Evolutionary conservation across 2,888 invertebrate genomes (phyloP), one percentile per base, ranked within the genome.

Genomic region (Hybos culiciformis): DNA sequence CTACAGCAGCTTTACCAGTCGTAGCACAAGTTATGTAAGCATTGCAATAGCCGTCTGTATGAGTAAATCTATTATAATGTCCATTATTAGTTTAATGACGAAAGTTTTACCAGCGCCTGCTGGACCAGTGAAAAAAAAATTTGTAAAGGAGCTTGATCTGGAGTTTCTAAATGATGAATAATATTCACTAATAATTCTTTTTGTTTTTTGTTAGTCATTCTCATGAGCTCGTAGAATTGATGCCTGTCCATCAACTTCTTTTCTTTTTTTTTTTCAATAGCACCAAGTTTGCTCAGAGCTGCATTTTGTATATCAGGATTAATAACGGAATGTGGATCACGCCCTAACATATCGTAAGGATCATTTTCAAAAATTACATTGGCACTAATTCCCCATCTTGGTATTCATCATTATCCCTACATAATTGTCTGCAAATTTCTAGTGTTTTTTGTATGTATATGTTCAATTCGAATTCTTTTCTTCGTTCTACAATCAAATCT

Each of bases 51-150:
- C 55, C 57, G 55, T 63, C 57, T 29, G 45, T 56, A 44, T 55
- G 51, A 33, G 58, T 42, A 45, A 49, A 65, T 24, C 63, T 42
- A 45, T 66, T 66, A 41, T 62, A 45, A 60, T 65, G 53, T 64
- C 64, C 61, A 62, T 62, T 1, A 67, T 36, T 0, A 58, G 49
- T 54, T 60, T n/a, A n/a, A n/a, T n/a, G n/a, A n/a, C n/a, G n/a
- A n/a, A n/a, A n/a, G n/a, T n/a, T n/a, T n/a, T n/a, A n/a, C n/a
- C n/a, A n/a, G n/a, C n/a, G n/a, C n/a, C n/a, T n/a, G n/a, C n/a
- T n/a, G n/a, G n/a, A n/a, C n/a, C n/a, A n/a, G n/a, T n/a, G n/a
- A n/a, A n/a, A n/a, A n/a, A n/a, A n/a, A n/a, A n/a, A n/a, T n/a
- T n/a, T n/a, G n/a, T n/a, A n/a, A n/a, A n/a, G n/a, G n/a, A n/a